phyloP scores from a whole-genome alignment of 2,888 invertebrate species.

The Augochlorella aurata region DNA sequence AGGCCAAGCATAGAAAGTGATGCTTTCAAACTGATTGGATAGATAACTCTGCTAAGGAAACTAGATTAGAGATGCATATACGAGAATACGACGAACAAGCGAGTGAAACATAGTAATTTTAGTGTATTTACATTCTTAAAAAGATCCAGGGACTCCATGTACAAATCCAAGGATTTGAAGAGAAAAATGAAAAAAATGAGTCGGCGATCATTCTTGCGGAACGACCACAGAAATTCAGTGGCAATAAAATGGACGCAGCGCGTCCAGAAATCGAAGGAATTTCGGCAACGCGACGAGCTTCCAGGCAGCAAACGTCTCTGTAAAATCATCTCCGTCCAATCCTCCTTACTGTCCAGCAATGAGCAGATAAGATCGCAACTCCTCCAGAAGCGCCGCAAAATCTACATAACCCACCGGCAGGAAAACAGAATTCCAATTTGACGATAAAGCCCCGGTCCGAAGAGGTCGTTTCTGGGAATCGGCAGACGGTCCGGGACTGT shows the following conservation, averaged over 20 bases:
- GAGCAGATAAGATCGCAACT: neutral
- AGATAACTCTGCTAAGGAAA: too few relatives aligned
- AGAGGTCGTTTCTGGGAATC: neutral
- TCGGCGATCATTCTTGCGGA: too few relatives aligned
- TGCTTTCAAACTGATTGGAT: too few relatives aligned
- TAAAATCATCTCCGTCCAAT: neutral
- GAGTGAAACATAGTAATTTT: too few relatives aligned
- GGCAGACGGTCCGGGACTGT: neutral
- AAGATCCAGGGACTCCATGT: too few relatives aligned
- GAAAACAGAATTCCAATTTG: conserved; percentile 13
- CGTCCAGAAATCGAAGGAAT: neutral
- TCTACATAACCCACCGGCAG: conserved; percentile 7
- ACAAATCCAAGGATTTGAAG: too few relatives aligned
- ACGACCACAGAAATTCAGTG: neutral
- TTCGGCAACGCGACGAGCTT: neutral
- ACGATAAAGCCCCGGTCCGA: conserved; percentile 4
- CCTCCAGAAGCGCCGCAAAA: neutral
- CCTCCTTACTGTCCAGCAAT: neutral
- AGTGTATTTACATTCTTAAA: too few relatives aligned
- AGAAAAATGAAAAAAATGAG: too few relatives aligned
- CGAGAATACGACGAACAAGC: too few relatives aligned
- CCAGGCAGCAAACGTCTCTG: neutral
- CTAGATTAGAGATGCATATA: too few relatives aligned
- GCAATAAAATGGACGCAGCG: neutral
- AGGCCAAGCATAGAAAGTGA: too few relatives aligned